phyloP scores from a whole-genome alignment of 2,113 vertebrate species.

The Camelus bactrianus region DNA sequence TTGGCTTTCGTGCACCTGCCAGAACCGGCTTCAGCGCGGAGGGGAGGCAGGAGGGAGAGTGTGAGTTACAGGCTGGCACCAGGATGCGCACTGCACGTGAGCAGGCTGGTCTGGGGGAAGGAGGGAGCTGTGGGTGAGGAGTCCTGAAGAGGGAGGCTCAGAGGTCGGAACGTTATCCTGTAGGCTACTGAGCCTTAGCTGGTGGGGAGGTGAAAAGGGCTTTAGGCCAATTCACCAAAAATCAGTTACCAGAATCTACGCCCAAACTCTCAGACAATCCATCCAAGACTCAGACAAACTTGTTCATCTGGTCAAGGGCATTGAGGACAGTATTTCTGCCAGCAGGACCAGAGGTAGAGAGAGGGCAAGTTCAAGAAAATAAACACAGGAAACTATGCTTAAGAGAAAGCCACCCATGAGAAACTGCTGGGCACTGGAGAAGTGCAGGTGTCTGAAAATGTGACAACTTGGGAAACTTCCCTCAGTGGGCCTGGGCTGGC shows the following conservation, averaged over 20 bases:
- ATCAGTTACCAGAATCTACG: not conserved
- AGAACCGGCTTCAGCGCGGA: not conserved
- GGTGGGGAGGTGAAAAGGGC: not conserved
- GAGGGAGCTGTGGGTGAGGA: not conserved
- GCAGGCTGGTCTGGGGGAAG: not conserved
- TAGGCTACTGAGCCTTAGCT: not conserved
- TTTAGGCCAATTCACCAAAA: not conserved
- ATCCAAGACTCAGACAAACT: not conserved
- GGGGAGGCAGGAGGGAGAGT: not conserved
- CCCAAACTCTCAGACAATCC: not conserved
- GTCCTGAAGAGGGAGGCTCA: not conserved
- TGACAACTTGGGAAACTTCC: not conserved
- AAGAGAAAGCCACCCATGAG: not conserved
- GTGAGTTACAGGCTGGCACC: not conserved
- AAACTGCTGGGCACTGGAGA: not conserved
- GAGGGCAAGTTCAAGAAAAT: not conserved
- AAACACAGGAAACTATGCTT: not conserved
- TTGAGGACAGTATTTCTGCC: not conserved
- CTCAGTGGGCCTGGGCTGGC: not conserved
- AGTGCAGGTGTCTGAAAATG: not conserved
- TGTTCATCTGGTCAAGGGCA: not conserved
- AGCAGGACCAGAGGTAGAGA: not conserved
- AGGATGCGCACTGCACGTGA: fast-evolving
- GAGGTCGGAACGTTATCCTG: not conserved
- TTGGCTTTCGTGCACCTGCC: too few species aligned